These are phyloP conservation scores for Drosophila rellima DNA, from an alignment of 2,888 invertebrate genomes.

Conservation along the genomic window DNA sequence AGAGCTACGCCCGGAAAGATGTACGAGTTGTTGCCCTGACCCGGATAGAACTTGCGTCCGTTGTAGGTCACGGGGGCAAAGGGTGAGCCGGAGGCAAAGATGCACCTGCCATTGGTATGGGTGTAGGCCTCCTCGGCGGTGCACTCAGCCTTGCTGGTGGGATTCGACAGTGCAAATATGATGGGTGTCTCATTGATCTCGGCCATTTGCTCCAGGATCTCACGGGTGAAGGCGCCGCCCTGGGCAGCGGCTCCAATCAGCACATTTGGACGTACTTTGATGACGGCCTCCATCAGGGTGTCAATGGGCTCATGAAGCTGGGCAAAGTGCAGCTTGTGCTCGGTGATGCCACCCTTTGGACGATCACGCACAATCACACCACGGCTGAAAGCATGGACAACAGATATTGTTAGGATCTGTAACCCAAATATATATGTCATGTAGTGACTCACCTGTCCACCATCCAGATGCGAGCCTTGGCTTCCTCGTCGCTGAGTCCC, in stretches of 20 bases:
- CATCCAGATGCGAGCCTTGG: conserved; percentile 95
- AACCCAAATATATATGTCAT: no score
- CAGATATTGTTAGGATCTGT: not conserved
- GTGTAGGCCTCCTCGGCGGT: conserved; percentile 99
- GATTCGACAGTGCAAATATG: conserved; percentile 99
- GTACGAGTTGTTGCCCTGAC: conserved; percentile 99
- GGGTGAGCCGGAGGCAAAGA: conserved; percentile 99
- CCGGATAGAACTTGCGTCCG: conserved; percentile 93
- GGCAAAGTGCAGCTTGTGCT: conserved; percentile 94
- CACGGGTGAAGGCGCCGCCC: conserved; percentile 96
- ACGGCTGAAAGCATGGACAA: conserved; percentile 87
- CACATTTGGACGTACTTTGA: conserved; percentile 93
- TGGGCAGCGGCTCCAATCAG: conserved; percentile 98
- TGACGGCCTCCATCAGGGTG: conserved; percentile 93
- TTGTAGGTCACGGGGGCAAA: conserved; percentile 94
- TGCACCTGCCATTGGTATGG: conserved; percentile 94
- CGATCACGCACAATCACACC: conserved; percentile 96
- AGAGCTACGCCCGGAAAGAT: conserved; percentile 98
- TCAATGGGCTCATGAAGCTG: conserved; percentile 91
- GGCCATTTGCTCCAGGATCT: conserved; percentile 95
- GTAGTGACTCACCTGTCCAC: conserved; percentile 88
- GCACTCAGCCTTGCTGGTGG: conserved; percentile 99
- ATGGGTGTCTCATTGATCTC: conserved; percentile 93
- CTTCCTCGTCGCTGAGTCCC: conserved; percentile 91
- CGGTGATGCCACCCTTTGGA: conserved; percentile 92